These are phyloP conservation scores for Diarsia rubi DNA, from an alignment of 2,888 invertebrate species.

Conservation along the genomic window DNA sequence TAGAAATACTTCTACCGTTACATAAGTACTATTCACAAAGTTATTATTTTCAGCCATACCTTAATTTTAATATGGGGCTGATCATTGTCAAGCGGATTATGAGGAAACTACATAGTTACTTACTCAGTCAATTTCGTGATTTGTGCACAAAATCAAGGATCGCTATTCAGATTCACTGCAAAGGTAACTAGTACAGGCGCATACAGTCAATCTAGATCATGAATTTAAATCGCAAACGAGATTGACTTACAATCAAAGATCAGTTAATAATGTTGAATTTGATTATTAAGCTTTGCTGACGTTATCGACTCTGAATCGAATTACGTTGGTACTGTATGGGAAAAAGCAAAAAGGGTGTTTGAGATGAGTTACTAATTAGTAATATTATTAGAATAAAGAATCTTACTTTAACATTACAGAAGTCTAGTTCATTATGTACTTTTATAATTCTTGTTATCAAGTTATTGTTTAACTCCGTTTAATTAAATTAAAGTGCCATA, in stretches of 20 bases:
- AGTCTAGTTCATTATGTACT: neutral
- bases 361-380: neutral
- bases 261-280: neutral
- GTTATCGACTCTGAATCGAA: neutral
- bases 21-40: no score
- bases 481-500: neutral
- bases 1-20: no score
- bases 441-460: neutral
- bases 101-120: neutral
- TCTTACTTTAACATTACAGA: neutral
- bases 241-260: neutral
- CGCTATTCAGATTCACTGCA: neutral
- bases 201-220: neutral
- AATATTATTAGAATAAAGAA: neutral
- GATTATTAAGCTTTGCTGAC: neutral
- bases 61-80: neutral
- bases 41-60: neutral
- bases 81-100: neutral
- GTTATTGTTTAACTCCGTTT: neutral
- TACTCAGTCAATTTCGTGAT: neutral
- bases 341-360: neutral
- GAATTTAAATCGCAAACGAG: neutral
- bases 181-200: neutral
- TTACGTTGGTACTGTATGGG: neutral
- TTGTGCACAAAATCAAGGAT: neutral